A percentile compares a stretch with the other conserved stretches of the same genome.
Conservation (phyloP, 2,797 vertebrate species). For the Taenioides sp. region DNA sequence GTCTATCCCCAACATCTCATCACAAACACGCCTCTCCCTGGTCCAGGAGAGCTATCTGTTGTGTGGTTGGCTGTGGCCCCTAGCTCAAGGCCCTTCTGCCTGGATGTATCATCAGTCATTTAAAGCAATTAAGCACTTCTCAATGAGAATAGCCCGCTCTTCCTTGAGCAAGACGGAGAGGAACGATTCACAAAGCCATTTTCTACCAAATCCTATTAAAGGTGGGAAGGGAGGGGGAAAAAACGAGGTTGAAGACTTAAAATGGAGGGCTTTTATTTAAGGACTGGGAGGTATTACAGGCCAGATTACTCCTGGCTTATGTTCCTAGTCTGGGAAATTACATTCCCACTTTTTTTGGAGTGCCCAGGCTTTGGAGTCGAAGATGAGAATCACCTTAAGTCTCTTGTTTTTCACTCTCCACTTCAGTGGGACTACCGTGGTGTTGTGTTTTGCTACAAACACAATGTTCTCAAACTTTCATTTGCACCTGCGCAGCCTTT, state of each 20-base stretch:
- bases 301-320: constrained; percentile 84
- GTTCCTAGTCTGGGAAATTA: constrained; percentile 84
- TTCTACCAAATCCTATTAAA: constrained; percentile 86
- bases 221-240: constrained; percentile 62
- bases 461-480: constrained; percentile 66
- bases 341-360: constrained; percentile 76
- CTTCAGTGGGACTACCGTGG: constrained; percentile 64
- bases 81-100: constrained; percentile 72
- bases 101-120: constrained; percentile 83
- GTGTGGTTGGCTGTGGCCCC: constrained; percentile 66
- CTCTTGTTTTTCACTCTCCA: constrained; percentile 76
- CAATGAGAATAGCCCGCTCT: constrained; percentile 76
- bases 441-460: constrained; percentile 70
- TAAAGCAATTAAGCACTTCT: constrained; percentile 85
- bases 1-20: constrained; percentile 44
- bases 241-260: constrained; percentile 77
- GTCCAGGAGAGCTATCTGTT: constrained; percentile 63
- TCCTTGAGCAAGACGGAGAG: constrained; percentile 81
- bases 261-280: constrained; percentile 86
- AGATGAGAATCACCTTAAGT: constrained; percentile 77
- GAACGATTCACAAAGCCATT: constrained; percentile 82
- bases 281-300: constrained; percentile 84
- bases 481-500: constrained; percentile 65
- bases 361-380: constrained; percentile 70
- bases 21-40: constrained; percentile 24